Conservation (phyloP, 2,797 vertebrate genomes). For the Hylomyscus alleni region DNA sequence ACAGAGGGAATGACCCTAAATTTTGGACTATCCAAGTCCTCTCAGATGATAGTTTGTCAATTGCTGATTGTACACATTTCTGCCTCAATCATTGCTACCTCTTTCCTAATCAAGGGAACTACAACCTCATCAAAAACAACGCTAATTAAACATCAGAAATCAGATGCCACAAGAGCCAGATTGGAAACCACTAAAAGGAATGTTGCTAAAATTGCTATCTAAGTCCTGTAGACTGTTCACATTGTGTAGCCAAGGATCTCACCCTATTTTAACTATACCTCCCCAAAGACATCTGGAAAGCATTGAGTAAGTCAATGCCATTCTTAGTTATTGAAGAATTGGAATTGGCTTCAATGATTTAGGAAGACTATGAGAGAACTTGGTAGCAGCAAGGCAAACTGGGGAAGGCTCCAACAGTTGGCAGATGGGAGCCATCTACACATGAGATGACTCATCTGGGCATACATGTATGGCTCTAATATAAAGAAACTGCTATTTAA, state of each 20-base stretch:
- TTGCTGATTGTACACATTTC: slow-evolving; percentile 44
- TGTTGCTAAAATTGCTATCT: slow-evolving; percentile 25
- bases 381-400: background rate
- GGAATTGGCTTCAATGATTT: slow-evolving; percentile 33
- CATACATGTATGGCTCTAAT: background rate
- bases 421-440: background rate
- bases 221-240: background rate
- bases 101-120: slow-evolving; percentile 14
- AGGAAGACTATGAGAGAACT: background rate
- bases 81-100: slow-evolving; percentile 15
- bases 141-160: background rate
- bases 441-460: background rate
- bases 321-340: slow-evolving; percentile 1
- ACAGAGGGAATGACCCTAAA: slow-evolving; percentile 80
- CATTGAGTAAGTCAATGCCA: background rate
- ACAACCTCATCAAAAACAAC: slow-evolving; percentile 34
- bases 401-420: background rate
- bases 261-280: background rate
- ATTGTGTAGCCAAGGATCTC: background rate
- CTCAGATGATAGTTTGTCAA: slow-evolving; percentile 41
- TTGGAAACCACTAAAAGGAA: slow-evolving; percentile 1
- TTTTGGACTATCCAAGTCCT: slow-evolving; percentile 65
- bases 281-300: background rate
- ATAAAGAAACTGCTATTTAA: background rate
- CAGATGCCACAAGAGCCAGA: slow-evolving; percentile 31